A percentile compares a stretch with the other conserved stretches of the same genome.
Evolutionary conservation across 2,797 vertebrate genomes (phyloP).

Genomic region (Acanthiza pusilla): DNA sequence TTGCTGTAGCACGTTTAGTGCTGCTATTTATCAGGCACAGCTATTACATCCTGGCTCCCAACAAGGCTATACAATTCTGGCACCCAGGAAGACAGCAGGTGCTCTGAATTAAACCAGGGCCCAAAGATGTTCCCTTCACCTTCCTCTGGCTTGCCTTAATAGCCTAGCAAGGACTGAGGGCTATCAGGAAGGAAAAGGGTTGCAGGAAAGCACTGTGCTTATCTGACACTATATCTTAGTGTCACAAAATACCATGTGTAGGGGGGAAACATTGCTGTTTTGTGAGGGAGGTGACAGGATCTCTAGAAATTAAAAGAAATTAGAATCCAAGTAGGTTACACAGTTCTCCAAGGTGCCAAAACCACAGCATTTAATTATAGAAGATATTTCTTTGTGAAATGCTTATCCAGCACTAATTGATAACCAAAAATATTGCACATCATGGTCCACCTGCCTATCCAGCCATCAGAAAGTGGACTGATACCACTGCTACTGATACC

Average conservation of each 20-base stretch:
- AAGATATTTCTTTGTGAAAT: background rate
- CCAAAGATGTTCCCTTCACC: conserved; percentile 21
- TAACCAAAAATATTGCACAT: background rate
- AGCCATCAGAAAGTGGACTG: background rate
- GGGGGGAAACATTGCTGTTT: background rate
- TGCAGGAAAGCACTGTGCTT: background rate
- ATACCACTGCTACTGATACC: background rate
- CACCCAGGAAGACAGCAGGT: conserved; percentile 50
- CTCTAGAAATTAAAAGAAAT: background rate
- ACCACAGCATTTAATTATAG: background rate
- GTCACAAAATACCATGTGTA: background rate
- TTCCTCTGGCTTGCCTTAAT: background rate
- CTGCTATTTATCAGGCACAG: conserved; percentile 68
- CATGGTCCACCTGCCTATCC: background rate
- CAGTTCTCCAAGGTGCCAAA: background rate
- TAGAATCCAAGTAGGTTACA: background rate
- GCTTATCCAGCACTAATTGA: background rate
- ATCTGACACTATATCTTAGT: background rate
- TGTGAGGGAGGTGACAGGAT: background rate
- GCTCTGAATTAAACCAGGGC: conserved; percentile 47
- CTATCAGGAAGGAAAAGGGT: background rate
- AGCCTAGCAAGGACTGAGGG: background rate
- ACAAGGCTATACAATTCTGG: conserved; percentile 46
- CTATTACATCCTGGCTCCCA: conserved; percentile 63
- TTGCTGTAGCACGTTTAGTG: conserved; percentile 66